Evolutionary conservation across 1,140 invertebrate species (phyloP), one percentile per base, ranked within the genome.

Genomic region (Vanessa atalanta): DNA sequence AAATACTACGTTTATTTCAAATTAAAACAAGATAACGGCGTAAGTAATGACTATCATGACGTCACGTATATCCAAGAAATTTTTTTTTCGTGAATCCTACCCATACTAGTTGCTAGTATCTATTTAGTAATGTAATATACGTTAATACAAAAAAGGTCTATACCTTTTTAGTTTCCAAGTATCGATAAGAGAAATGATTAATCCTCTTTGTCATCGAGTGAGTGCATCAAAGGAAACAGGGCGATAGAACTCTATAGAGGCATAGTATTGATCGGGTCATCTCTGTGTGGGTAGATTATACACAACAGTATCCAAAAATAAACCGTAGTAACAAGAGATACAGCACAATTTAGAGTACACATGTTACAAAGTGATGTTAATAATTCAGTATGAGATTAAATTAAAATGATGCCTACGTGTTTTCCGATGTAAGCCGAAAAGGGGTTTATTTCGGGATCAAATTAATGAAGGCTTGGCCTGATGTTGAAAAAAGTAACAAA

Each of bases 231-330:
- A 23, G 65, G 26, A 15, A 67, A 55, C 11, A 31, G 48, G 48
- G 48, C 64, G 64, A 14, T 23, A 43, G 37, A 43, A 5, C 37
- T 43, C 51, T 60, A 15, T 26, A 50, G 50, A n/a, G 53, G 37
- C 66, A 20, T 47, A 47, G 66, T 68, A 68, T 68, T 68, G 66
- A 68, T 68, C 66, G 66, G 15, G 50, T 61, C 57, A 61, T 61
- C 13, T 61, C 6, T 37, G 57, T 61, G 57, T 61, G 31, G 57
- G 31, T 61, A 26, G 23, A 61, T 37, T n/a, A 37, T 13, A 61
- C 23, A 37, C 26, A 37, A 15, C 12, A n/a, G 20, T 60, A 12
- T 23, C 11, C 4, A 16, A 61, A 37, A 61, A 15, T 61, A 37
- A 61, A 61, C 57, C 26, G 12, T 61, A 61, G 7, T 8, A 31